Evolutionary conservation across 1,140 invertebrate species (phyloP), one percentile per base, ranked within the genome.

Genomic region (Drosophila cardini): DNA sequence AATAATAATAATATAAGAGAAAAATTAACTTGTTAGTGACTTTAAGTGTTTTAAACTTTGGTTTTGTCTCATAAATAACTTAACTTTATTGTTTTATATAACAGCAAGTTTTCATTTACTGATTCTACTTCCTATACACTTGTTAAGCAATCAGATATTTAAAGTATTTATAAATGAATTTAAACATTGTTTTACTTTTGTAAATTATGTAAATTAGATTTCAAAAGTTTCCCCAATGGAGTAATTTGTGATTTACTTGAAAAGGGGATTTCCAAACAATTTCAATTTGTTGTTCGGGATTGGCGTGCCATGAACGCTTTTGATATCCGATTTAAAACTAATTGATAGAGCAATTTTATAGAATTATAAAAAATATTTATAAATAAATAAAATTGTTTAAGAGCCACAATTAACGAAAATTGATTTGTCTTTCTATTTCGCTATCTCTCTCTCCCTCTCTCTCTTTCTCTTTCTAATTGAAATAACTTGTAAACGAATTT

Each of bases 371-470:
- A 32, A 6, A 15, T 30, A 11, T 26, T 3, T 26, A 38, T 38
- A 21, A 21, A 21, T 21, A 21, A 21, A 21, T 21, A 4, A 21
- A 21, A n/a, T n/a, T n/a, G n/a, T n/a, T 34, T 40, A 13, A 36
- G 40, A 55, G 26, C 15, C 8, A 64, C 72, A 86, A 87, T 87
- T 76, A 76, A 58, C 63, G 57, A 61, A 84, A 85, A 82, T 82
- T 82, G 83, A 87, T 86, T 82, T 65, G 67, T 70, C 55, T 46
- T 60, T 21, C 30, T 56, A 87, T 26, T 0, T 26, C 4, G 3
- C 1, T 4, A 3, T 26, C 21, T 26, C 21, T 21, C 2, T 21
- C 21, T 21, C 55, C n/a, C 4, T 26, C 1, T 4, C 21, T 26
- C 21, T 26, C 21, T 21, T 3, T 21, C 21, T 21, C 55, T 52